A percentile compares a stretch with the other conserved stretches of the same genome.
These are phyloP conservation scores for Tokudaia tokunoshimensis DNA, from an alignment of 2,797 vertebrate species.

Conservation along the genomic window DNA sequence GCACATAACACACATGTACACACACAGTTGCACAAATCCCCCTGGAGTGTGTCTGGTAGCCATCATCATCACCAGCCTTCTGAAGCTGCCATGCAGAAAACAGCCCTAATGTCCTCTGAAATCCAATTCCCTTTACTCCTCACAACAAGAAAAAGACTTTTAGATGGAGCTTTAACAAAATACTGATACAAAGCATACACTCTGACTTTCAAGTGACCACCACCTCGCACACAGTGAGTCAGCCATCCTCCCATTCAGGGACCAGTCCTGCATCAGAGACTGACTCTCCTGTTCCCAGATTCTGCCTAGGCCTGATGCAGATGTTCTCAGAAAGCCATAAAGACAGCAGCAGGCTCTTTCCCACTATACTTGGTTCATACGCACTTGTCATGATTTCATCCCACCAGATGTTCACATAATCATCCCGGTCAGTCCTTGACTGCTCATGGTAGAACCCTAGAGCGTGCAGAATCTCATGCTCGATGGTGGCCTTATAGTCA, in stretches of 20 bases:
- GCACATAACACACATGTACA: neutral
- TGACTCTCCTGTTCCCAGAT: neutral
- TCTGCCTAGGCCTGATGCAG: neutral
- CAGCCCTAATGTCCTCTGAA: neutral
- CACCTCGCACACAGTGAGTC: neutral
- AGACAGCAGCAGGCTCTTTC: neutral
- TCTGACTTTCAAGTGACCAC: neutral
- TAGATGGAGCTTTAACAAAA: conserved; percentile 1
- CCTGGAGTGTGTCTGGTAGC: neutral
- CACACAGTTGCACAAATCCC: neutral
- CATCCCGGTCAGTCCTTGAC: conserved; percentile 93
- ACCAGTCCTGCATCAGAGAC: neutral
- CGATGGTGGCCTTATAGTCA: conserved; percentile 93
- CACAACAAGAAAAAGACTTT: neutral
- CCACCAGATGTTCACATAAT: conserved; percentile 95
- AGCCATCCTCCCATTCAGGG: neutral
- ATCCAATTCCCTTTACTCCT: neutral
- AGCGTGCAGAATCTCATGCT: conserved; percentile 94
- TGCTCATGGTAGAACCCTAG: conserved; percentile 96
- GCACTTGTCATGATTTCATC: conserved; percentile 91
- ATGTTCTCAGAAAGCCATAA: neutral
- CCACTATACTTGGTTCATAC: conserved; percentile 61
- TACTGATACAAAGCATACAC: neutral
- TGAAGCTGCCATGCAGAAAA: neutral
- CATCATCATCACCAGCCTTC: neutral